These are phyloP conservation scores for Megalurothrips usitatus DNA, from an alignment of 2,888 invertebrate genomes.

Conservation along the genomic window DNA sequence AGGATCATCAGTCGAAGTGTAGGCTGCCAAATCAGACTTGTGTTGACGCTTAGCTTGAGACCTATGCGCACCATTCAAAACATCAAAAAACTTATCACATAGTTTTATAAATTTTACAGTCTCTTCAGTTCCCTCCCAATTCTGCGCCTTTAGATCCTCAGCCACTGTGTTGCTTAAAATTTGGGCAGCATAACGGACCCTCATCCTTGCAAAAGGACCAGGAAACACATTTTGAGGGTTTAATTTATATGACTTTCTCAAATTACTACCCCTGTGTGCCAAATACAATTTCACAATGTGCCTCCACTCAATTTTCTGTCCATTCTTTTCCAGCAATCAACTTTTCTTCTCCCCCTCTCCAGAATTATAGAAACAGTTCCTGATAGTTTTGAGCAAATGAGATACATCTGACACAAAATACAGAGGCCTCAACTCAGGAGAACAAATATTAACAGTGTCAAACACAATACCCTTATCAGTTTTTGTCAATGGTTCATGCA, in stretches of 20 bases:
- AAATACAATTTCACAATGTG: neutral
- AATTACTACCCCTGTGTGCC: neutral
- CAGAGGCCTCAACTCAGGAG: neutral
- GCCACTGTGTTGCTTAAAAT: neutral
- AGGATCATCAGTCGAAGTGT: neutral
- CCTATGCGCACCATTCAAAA: neutral
- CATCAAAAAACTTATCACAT: constrained; percentile 3
- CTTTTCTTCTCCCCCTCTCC: neutral
- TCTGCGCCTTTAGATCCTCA: neutral
- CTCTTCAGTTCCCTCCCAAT: neutral
- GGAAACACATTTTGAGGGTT: neutral
- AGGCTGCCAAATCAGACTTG: neutral
- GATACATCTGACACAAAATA: neutral
- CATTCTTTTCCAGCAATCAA: neutral
- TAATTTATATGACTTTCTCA: neutral
- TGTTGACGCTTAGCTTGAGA: neutral
- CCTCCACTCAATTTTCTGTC: neutral
- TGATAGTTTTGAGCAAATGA: neutral
- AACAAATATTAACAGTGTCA: neutral
- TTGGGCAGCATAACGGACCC: neutral
- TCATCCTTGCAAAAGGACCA: neutral
- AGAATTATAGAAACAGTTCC: constrained; percentile 1
- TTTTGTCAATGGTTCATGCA: neutral
- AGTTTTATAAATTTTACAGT: neutral
- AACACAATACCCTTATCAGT: neutral